Base-by-base conservation (phyloP, 30 jellyfish, hydroid and myxozoan genomes). In the Aurelia coerulea region DNA sequence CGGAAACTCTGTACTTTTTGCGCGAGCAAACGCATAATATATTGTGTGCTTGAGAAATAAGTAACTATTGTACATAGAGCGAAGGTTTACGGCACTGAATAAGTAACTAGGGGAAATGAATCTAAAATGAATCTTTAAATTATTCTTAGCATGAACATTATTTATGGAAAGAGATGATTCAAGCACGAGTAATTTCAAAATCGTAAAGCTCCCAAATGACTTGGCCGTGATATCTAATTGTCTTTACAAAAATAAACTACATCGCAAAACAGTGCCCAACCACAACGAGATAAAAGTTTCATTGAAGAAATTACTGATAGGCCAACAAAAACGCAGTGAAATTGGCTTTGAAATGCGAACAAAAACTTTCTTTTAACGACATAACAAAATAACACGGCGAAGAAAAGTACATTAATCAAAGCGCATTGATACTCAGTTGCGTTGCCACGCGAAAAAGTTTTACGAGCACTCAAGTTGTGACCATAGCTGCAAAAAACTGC, bases 291-390 rank as follows among this genome's bases (percentile, higher is more conserved):
- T 78, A 74, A 74, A 71, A 76, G 51, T 46, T 68, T 70, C 89
- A 63, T 59, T 46, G 64, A 66, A 62, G 53, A 78, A 62, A 59
- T 66, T 76, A 52, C n/a, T 60, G 87, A 76, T 76, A 76, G 59
- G 76, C 52, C 87, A 76, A 76, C 87, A 76, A 76, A 76, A 76
- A 76, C 62, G 41, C 56, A 33, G 65, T 60, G 65, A 78, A 78
- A 78, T 78, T 62, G 79, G 67, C 79, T 62, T 78, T 78, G 89
- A 78, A 78, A 29, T 63, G 68, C 89, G 70, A 78, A 78, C 89
- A 78, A 63, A 76, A 78, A 58, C 62, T 63, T 23, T 62, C 89
- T 16, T 23, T 37, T 51, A 62, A 63, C 71, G 65, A 62, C 32
- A 11, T 39, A 46, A 46, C 56, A 46, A n/a, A 74, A 74, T 42